Evolutionary conservation across 2,888 invertebrate species (phyloP).

Genomic region (Tetropium fuscum): DNA sequence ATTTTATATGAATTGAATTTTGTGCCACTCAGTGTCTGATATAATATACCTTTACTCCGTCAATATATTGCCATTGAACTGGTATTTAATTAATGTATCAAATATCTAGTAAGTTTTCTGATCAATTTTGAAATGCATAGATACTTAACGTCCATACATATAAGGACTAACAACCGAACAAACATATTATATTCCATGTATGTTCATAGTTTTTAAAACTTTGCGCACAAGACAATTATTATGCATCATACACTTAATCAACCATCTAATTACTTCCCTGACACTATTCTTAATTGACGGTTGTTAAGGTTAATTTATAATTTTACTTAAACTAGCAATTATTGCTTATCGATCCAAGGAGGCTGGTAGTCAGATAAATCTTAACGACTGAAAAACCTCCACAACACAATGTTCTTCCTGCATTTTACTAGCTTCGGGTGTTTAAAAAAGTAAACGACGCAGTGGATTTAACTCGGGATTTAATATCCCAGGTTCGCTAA

Average conservation of each 20-base stretch:
- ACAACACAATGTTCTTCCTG: slow-evolving; percentile 46
- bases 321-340: slow-evolving; percentile 40
- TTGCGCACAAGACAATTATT: too few relatives aligned
- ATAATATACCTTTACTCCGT: too few relatives aligned
- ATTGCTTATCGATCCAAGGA: slow-evolving; percentile 38
- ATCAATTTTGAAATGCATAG: too few relatives aligned
- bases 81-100: too few relatives aligned
- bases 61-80: too few relatives aligned
- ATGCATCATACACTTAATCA: not conserved
- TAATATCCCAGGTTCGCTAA: slow-evolving; percentile 22
- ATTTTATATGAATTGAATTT: too few relatives aligned
- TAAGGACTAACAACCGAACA: too few relatives aligned
- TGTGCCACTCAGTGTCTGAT: too few relatives aligned
- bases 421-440: slow-evolving; percentile 39
- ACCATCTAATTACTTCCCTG: slow-evolving; percentile 1
- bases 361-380: slow-evolving; percentile 39
- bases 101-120: too few relatives aligned
- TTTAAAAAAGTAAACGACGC: slow-evolving; percentile 24
- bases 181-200: too few relatives aligned
- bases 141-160: too few relatives aligned
- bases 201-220: too few relatives aligned
- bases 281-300: slow-evolving; percentile 27
- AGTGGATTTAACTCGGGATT: slow-evolving; percentile 29
- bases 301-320: slow-evolving; percentile 38
- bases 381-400: slow-evolving; percentile 31